Percentiles rank a stretch among this genome's conserved stretches.
These are phyloP conservation scores for Hydropotes inermis DNA, from an alignment of 2,113 vertebrate species.

Conservation along the genomic window DNA sequence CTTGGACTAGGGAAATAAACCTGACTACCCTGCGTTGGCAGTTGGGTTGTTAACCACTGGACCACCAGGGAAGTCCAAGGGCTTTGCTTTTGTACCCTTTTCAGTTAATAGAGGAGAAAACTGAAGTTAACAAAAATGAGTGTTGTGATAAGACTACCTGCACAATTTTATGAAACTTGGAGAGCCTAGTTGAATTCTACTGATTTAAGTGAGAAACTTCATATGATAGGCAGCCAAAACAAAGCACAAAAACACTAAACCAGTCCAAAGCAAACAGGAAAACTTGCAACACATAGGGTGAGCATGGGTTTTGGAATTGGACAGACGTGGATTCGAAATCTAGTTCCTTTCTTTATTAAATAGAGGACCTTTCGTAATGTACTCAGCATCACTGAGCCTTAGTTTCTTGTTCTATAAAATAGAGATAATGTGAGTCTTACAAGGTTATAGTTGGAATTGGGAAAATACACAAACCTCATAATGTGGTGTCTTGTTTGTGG, in stretches of 20 bases:
- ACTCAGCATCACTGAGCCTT: background rate
- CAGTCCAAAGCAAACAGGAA: background rate
- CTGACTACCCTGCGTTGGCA: background rate
- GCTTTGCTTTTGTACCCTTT: background rate
- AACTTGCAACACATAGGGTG: background rate
- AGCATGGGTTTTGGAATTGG: background rate
- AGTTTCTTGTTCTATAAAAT: background rate
- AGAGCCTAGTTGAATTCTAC: background rate
- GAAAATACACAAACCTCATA: background rate
- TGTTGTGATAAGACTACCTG: background rate
- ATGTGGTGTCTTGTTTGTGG: background rate
- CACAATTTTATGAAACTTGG: background rate
- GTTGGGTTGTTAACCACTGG: background rate
- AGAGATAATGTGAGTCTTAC: background rate
- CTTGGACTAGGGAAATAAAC: background rate
- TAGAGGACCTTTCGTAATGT: background rate
- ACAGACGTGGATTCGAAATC: background rate
- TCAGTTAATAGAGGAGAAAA: background rate
- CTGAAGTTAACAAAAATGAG: background rate
- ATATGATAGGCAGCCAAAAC: background rate
- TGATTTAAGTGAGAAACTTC: slow-evolving; percentile 1
- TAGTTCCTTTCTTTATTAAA: background rate
- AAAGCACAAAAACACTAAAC: background rate
- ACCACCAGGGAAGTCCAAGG: background rate
- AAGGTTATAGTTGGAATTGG: background rate